Evolutionary conservation across 2,113 vertebrate species (phyloP), one percentile per base, ranked within the genome.

Genomic region (Cyanoramphus novaezelandiae): DNA sequence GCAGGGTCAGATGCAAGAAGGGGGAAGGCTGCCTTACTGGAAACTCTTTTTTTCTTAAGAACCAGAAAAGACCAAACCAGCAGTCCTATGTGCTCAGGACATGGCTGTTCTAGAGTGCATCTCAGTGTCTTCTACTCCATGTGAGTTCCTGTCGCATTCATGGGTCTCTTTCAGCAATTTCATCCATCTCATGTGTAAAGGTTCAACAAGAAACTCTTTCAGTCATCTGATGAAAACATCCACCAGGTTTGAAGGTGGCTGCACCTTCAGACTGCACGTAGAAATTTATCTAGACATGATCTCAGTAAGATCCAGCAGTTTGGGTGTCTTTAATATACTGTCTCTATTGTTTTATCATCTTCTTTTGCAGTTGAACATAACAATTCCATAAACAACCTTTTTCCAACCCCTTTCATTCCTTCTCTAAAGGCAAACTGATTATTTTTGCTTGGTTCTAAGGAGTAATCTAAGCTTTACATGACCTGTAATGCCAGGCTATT

Each of bases 381-480:
- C 64, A 92, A 88, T 83, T 75, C 43, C 69, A 53, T 50, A 62
- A 76, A 8, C 53, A 93, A 55, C 64, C 16, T 89, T 47, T 65
- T 86, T 75, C 65, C 31, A 2, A 0, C 12, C 29, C 68, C 55
- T 88, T 91, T 64, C 24, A 68, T 77, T 84, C 80, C 29, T 23
- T 75, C 37, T 91, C 77, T 91, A 92, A 88, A 93, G 43, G 27
- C 43, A 92, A 85, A 46, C 33, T 76, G 70, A 68, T 68, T 49
- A 3, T 72, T 90, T 49, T 63, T n/a, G 44, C 16, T 44, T 90
- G 55, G 44, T 65, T 69, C 65, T 59, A 17, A 17, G 63, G 50
- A 67, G 43, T 78, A 88, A 92, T 86, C 55, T 63, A 60, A 88
- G 60, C 37, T 70, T 95, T 86, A 74, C 46, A 81, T 50, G 63